These are phyloP conservation scores for Bombus confusus DNA, from an alignment of 1,140 invertebrate genomes.

Conservation along the genomic window DNA sequence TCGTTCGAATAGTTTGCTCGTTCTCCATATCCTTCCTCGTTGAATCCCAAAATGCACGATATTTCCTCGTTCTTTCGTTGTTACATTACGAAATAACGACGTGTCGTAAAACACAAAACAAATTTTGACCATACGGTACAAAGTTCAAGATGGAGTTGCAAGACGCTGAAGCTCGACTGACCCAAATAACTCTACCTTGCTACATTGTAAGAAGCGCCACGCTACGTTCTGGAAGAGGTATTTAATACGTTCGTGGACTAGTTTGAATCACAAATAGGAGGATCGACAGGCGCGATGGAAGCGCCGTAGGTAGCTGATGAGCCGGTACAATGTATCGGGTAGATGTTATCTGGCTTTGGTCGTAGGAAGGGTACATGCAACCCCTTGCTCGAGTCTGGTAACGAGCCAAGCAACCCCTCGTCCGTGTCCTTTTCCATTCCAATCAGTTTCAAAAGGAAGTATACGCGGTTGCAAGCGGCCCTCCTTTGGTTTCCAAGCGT, in stretches of 20 bases:
- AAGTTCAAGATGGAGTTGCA: neutral
- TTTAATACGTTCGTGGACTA: slow-evolving; percentile 46
- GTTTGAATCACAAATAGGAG: slow-evolving; percentile 29
- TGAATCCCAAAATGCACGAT: no score
- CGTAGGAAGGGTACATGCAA: slow-evolving; percentile 60
- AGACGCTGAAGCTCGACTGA: neutral
- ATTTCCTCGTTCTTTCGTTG: no score
- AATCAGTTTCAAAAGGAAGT: slow-evolving; percentile 63
- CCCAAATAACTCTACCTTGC: neutral
- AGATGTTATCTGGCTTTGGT: slow-evolving; percentile 65
- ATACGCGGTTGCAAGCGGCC: slow-evolving; percentile 3
- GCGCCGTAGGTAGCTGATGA: slow-evolving; percentile 8
- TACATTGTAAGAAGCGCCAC: neutral
- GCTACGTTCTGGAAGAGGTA: neutral
- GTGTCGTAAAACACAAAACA: no score
- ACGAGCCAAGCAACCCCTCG: slow-evolving; percentile 57
- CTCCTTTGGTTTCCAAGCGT: slow-evolving; percentile 24
- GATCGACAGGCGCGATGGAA: slow-evolving; percentile 5
- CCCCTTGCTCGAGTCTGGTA: slow-evolving; percentile 62
- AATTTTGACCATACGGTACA: no score
- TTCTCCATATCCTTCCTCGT: no score
- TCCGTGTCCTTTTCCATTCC: slow-evolving; percentile 63
- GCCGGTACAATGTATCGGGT: slow-evolving; percentile 63
- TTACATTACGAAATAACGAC: neutral
- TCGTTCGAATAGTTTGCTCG: no score